Evolutionary conservation across 2,797 vertebrate species (phyloP), one percentile per base, ranked within the genome.

Genomic region (Acanthurus tractus): DNA sequence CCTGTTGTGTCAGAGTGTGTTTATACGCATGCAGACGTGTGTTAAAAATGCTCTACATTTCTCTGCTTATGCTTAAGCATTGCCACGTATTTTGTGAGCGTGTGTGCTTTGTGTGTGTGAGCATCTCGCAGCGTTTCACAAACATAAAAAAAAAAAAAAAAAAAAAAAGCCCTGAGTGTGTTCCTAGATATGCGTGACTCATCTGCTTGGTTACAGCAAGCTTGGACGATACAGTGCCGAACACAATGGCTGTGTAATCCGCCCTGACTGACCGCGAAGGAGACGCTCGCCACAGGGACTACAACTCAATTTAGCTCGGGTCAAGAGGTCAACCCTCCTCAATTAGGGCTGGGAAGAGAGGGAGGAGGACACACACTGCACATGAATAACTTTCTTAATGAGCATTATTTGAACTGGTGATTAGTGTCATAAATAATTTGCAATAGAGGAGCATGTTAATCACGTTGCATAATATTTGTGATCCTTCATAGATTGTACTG

Each of bases 301-400:
- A 94, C 93, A 94, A 93, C 94, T 95, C 95, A 95, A 95, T 95
- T 95, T 95, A 94, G 94, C 90, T 91, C 76, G 49, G 93, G 93
- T 95, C 93, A 92, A 86, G 78, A 90, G 95, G 94, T 95, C 94
- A 94, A 92, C 85, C 90, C 92, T 93, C 93, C 93, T 93, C 94
- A 94, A 94, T 95, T 95, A 95, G 94, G 88, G 82, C 86, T 62
- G 78, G 79, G 81, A 85, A 84, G 83, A 85, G 81, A 82, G 83
- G 89, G 85, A 73, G 84, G 82, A 83, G 88, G 88, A 86, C 87
- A 89, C 88, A 91, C 88, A 93, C 90, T 70, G 90, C 92, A 93
- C 90, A 92, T 89, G 92, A 93, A 93, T 89, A 92, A 92, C 90
- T 92, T 94, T 91, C 92, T 91, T 94, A 94, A 93, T 93, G 90